These are phyloP conservation scores for Labia minor DNA, from an alignment of 2,888 invertebrate genomes.

Conservation along the genomic window DNA sequence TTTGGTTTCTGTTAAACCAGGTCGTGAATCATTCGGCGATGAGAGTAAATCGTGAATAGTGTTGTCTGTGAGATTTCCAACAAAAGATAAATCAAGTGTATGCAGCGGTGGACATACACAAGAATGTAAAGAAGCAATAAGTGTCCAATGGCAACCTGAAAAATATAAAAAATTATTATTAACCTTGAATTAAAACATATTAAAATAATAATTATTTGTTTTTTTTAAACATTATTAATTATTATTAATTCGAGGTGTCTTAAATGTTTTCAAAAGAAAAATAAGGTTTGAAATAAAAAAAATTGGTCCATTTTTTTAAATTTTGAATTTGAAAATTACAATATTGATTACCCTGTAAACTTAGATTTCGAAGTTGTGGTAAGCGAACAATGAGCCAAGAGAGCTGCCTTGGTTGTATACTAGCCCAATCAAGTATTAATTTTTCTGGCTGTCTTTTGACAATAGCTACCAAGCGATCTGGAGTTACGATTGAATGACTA, in stretches of 20 bases:
- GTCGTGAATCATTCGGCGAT: constrained; percentile 75
- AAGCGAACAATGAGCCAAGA: constrained; percentile 81
- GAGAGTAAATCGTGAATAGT: constrained; percentile 75
- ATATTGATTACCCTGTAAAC: constrained; percentile 45
- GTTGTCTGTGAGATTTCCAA: constrained; percentile 72
- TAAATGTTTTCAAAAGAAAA: no score
- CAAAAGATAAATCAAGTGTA: constrained; percentile 73
- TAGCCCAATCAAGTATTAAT: constrained; percentile 80
- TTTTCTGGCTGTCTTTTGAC: constrained; percentile 78
- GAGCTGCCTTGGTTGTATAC: constrained; percentile 62
- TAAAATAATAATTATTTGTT: no score
- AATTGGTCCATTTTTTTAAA: no score
- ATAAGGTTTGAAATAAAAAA: no score
- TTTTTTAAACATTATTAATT: no score
- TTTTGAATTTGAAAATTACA: no score
- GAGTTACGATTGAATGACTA: constrained; percentile 60
- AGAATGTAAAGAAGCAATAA: constrained; percentile 68
- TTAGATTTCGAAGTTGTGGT: constrained; percentile 69
- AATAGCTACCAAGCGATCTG: constrained; percentile 66
- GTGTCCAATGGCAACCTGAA: constrained; percentile 50
- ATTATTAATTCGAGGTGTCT: no score
- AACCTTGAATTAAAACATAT: no score
- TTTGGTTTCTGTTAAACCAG: constrained; percentile 60
- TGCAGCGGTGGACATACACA: constrained; percentile 69
- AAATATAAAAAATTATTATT: no score